phyloP scores from a whole-genome alignment of 2,113 vertebrate species.

The Otis tarda region DNA sequence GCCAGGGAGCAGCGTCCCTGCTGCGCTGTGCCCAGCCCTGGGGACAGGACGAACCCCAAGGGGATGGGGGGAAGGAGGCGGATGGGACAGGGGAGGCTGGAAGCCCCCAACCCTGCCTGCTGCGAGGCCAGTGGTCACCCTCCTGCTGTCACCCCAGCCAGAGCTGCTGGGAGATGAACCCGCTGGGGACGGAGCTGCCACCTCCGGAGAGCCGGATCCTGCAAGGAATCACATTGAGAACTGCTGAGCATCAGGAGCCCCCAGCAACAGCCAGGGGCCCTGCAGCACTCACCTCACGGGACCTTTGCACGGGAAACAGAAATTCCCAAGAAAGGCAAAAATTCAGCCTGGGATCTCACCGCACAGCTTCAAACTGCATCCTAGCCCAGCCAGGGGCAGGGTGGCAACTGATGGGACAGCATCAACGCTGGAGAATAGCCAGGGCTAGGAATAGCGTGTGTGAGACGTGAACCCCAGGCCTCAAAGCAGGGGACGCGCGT shows the following conservation, averaged over 20 bases:
- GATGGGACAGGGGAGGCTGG: background rate
- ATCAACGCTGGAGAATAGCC: background rate
- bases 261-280: background rate
- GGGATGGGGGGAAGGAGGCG: background rate
- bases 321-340: background rate
- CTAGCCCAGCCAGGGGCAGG: background rate
- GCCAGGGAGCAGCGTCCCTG: background rate
- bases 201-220: background rate
- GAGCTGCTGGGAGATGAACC: background rate
- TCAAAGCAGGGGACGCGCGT: fast-evolving
- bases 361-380: background rate
- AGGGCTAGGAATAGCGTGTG: fast-evolving
- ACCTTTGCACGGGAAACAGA: background rate
- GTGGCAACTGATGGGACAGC: background rate
- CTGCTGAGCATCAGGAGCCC: background rate
- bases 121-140: background rate
- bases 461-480: background rate
- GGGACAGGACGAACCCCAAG: fast-evolving
- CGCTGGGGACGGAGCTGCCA: fast-evolving
- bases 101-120: background rate
- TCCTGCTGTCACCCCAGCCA: fast-evolving
- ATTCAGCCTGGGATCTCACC: background rate
- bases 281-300: background rate
- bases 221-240: background rate
- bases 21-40: background rate